phyloP scores from a whole-genome alignment of 2,113 vertebrate genomes.

The Sula dactylatra region DNA sequence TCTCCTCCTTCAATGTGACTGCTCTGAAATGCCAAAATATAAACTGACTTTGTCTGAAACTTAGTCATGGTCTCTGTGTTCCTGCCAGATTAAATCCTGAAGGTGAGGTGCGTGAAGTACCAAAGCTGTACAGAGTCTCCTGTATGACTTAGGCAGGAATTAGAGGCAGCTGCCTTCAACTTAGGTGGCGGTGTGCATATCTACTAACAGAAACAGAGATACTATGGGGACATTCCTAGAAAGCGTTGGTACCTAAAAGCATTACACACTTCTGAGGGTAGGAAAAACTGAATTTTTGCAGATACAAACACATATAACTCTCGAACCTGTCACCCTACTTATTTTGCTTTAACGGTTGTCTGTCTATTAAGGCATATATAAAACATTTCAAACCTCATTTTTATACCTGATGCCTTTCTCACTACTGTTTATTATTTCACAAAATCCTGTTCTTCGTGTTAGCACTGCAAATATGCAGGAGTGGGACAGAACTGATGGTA shows the following conservation, averaged over 20 bases:
- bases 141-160: not conserved
- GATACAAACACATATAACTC: not conserved
- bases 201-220: not conserved
- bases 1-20: not conserved
- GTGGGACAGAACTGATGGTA: not conserved
- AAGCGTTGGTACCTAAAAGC: not conserved
- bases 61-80: not conserved
- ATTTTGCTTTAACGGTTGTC: accelerated
- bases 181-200: not conserved
- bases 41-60: not conserved
- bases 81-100: not conserved
- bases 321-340: accelerated
- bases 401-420: not conserved
- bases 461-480: not conserved
- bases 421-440: not conserved
- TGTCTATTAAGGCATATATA: not conserved
- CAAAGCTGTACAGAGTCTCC: not conserved
- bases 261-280: not conserved
- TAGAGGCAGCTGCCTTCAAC: not conserved
- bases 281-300: not conserved
- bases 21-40: not conserved
- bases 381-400: not conserved
- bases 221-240: not conserved
- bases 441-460: not conserved
- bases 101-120: not conserved